phyloP scores from a whole-genome alignment of 1,140 invertebrate genomes.

The Ephestia elutella region DNA sequence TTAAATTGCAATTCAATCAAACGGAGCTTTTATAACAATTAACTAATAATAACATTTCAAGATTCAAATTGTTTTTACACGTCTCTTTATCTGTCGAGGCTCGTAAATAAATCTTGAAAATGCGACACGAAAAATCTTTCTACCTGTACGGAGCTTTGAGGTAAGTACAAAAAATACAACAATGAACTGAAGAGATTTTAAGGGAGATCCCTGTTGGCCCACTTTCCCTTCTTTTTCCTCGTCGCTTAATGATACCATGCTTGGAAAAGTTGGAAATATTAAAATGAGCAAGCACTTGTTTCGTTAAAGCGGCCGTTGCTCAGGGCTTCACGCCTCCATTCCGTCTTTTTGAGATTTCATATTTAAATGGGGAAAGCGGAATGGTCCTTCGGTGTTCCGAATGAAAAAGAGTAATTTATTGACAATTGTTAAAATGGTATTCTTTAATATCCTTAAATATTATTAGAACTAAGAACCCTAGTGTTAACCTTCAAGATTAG shows the following conservation, averaged over 20 bases:
- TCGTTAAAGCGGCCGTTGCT: constrained; percentile 53
- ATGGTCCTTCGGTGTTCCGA: constrained; percentile 11
- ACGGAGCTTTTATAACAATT: not conserved
- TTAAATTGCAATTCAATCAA: too few species aligned
- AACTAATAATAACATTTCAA: not conserved
- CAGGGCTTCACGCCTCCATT: constrained; percentile 50
- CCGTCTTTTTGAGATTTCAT: constrained; percentile 29
- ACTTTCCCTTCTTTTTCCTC: constrained; percentile 37
- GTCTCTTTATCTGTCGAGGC: not conserved
- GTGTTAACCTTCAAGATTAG: too few species aligned
- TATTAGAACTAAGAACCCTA: constrained; percentile 10
- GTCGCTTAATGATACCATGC: constrained; percentile 52
- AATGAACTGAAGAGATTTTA: constrained; percentile 52
- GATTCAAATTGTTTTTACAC: constrained; percentile 1
- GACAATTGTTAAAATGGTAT: too few species aligned
- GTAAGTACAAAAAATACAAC: constrained; percentile 51
- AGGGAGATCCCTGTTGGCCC: constrained; percentile 45
- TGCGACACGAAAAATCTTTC: constrained; percentile 20
- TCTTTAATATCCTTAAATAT: constrained; percentile 3
- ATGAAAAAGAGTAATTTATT: constrained; percentile 23
- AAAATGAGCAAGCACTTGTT: constrained; percentile 67
- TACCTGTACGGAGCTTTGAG: constrained; percentile 30
- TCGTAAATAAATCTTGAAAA: constrained; percentile 15
- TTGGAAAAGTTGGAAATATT: constrained; percentile 60
- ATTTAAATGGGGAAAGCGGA: constrained; percentile 26